These are phyloP conservation scores for Lycopodina hypogea DNA, from an alignment of 37 sponge, comb jelly and placozoan genomes.

Conservation along the genomic window DNA sequence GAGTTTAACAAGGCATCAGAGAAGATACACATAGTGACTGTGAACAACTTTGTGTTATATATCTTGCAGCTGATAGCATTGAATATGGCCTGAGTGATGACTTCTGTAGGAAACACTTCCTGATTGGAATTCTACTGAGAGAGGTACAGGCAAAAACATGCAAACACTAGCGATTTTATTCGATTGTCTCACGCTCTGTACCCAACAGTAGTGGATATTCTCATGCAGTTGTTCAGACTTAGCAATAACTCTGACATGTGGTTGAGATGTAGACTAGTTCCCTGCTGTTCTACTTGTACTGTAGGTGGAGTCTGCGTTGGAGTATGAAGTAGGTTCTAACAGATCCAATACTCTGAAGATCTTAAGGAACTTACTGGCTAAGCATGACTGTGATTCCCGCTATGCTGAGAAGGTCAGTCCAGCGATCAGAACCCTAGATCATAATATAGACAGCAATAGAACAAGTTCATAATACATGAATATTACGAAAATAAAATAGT, in stretches of 20 bases:
- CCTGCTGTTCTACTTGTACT: neutral
- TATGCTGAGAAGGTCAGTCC: conserved; percentile 62
- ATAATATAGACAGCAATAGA: neutral
- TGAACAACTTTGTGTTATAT: neutral
- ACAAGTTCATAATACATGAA: neutral
- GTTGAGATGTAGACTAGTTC: too few species aligned
- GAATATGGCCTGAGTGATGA: conserved; percentile 64
- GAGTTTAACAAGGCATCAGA: too few species aligned
- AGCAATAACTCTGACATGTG: too few species aligned
- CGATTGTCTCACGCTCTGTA: neutral
- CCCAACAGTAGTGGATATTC: neutral
- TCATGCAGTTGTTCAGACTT: too few species aligned
- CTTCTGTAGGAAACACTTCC: conserved; percentile 78
- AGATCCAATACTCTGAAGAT: conserved; percentile 56
- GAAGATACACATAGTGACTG: too few species aligned
- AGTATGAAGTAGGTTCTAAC: conserved; percentile 46
- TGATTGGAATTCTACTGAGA: conserved; percentile 74
- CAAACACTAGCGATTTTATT: neutral
- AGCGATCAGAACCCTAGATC: too few species aligned
- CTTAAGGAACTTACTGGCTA: conserved; percentile 76
- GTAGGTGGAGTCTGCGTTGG: conserved; percentile 57
- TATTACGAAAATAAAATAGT: neutral
- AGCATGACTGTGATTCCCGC: conserved; percentile 80
- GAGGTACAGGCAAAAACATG: too few species aligned
- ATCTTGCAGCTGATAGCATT: conserved; percentile 28